Percentiles rank a stretch among this genome's conserved stretches.
phyloP scores from a whole-genome alignment of 2,113 vertebrate genomes.

The Garra rufa region DNA sequence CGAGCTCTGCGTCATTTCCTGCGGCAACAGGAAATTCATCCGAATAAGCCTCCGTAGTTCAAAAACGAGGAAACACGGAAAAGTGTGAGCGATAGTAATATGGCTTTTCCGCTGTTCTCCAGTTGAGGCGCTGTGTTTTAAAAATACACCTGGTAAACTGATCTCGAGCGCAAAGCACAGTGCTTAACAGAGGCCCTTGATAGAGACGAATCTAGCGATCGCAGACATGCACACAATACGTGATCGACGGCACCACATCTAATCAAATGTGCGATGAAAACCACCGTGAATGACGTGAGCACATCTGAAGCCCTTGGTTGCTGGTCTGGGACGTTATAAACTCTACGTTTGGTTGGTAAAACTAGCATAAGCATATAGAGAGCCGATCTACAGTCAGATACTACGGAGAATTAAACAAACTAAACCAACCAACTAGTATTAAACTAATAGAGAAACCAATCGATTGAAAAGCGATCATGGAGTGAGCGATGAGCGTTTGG shows the following conservation, averaged over 20 bases:
- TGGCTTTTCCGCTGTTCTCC: slow-evolving; percentile 17
- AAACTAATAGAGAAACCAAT: neutral
- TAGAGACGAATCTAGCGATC: neutral
- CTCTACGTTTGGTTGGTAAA: neutral
- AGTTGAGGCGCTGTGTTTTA: neutral
- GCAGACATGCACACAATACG: neutral
- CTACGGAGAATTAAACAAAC: slow-evolving; percentile 4
- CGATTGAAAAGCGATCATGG: neutral
- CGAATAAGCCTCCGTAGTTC: neutral
- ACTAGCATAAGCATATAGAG: neutral
- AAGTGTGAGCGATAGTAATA: neutral
- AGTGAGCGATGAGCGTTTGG: neutral
- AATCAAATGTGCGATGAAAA: neutral
- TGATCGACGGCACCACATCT: neutral
- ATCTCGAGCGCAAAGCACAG: slow-evolving; percentile 6
- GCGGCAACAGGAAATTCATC: neutral
- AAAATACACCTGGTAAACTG: neutral
- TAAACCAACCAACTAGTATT: neutral
- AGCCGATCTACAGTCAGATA: neutral
- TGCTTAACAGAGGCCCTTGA: neutral
- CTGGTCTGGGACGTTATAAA: slow-evolving; percentile 14
- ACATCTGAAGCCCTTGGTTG: slow-evolving; percentile 40
- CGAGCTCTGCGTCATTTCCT: neutral
- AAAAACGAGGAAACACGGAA: neutral
- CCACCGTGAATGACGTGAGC: slow-evolving; percentile 36